Conservation (phyloP, 1,140 invertebrate genomes). For the Chrysomallon squamiferum region DNA sequence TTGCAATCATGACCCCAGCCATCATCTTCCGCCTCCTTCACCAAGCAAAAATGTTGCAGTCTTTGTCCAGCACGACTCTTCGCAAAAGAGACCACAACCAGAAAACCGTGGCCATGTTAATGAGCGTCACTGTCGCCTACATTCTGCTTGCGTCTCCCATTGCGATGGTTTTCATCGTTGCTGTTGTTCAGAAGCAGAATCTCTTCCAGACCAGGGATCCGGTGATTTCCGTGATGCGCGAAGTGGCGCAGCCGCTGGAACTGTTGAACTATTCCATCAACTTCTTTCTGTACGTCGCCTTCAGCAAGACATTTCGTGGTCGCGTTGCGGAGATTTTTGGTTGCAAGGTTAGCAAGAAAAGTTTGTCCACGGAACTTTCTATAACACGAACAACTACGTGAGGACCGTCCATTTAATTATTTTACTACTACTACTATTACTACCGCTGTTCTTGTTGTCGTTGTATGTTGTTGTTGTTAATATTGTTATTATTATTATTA, state of each 20-base stretch:
- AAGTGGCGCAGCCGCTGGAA: conserved; percentile 2
- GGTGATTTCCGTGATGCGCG: conserved; percentile 10
- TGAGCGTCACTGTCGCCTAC: conserved; percentile 19
- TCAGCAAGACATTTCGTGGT: background rate
- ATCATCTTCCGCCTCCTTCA: conserved; percentile 17
- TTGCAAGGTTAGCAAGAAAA: too few relatives aligned
- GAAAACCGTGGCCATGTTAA: conserved; percentile 22
- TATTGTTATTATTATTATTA: too few relatives aligned
- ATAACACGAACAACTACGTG: too few relatives aligned
- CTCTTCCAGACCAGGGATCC: conserved; percentile 11
- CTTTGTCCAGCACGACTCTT: background rate
- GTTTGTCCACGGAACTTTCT: too few relatives aligned
- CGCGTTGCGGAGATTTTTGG: background rate
- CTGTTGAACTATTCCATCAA: conserved; percentile 1
- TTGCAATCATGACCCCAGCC: conserved; percentile 13
- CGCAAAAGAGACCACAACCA: too few relatives aligned
- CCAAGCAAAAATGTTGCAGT: conserved; percentile 1
- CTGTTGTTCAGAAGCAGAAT: conserved; percentile 7
- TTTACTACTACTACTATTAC: too few relatives aligned
- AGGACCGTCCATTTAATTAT: too few relatives aligned
- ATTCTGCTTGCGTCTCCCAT: conserved; percentile 20
- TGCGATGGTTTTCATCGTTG: conserved; percentile 10
- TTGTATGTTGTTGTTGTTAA: too few relatives aligned
- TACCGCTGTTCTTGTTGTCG: too few relatives aligned
- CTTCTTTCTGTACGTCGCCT: background rate